Percentiles rank a stretch among this genome's conserved stretches.
These are phyloP conservation scores for Gymnobelideus leadbeateri DNA, from an alignment of 2,113 vertebrate genomes.

Conservation along the genomic window DNA sequence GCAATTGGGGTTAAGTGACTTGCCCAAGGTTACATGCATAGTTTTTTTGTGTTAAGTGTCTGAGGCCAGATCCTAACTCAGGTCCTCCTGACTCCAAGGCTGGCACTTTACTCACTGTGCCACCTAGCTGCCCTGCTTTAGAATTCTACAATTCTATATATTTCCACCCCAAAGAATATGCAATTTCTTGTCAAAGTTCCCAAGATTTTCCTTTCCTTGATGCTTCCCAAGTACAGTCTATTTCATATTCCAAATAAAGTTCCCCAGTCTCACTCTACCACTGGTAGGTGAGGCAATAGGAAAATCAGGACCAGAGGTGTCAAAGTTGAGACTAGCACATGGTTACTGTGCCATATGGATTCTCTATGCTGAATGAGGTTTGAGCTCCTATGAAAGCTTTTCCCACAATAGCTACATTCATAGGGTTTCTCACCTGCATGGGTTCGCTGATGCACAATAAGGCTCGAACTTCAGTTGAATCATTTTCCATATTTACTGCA, in stretches of 20 bases:
- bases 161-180: background rate
- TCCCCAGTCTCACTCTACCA: background rate
- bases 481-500: background rate
- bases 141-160: background rate
- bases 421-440: background rate
- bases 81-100: too few relatives aligned
- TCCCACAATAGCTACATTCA: background rate
- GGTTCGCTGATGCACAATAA: background rate
- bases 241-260: background rate
- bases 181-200: background rate
- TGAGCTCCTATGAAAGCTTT: background rate
- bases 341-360: background rate
- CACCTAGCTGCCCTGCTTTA: background rate
- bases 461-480: background rate
- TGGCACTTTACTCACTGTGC: too few relatives aligned
- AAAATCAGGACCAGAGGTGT: background rate
- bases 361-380: background rate
- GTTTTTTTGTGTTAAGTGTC: too few relatives aligned
- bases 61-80: too few relatives aligned
- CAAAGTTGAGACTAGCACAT: background rate
- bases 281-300: background rate
- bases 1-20: too few relatives aligned
- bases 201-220: background rate
- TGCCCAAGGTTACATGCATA: too few relatives aligned
- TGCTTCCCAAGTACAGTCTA: background rate